Conservation (phyloP, 2,113 vertebrate species). For the Pygathrix nemaeus region DNA sequence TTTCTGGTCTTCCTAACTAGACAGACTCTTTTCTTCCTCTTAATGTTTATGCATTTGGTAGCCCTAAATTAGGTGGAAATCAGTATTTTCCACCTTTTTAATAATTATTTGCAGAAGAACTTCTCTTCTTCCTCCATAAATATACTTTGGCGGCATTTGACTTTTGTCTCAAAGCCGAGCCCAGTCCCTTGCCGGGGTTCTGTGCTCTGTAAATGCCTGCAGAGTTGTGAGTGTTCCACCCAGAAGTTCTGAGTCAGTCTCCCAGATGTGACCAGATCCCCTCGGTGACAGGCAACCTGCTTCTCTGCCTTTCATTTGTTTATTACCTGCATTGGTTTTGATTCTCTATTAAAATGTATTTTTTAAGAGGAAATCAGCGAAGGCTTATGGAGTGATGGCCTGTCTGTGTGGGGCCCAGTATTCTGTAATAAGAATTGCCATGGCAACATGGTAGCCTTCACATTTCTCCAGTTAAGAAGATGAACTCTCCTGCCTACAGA, state of each 20-base stretch:
- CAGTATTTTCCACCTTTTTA: not conserved
- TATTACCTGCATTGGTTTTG: slow-evolving; percentile 67
- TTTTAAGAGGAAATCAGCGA: slow-evolving; percentile 57
- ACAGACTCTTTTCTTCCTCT: not conserved
- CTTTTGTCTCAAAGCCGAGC: not conserved
- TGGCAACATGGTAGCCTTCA: slow-evolving; percentile 77
- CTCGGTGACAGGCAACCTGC: slow-evolving; percentile 50
- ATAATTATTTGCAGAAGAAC: not conserved
- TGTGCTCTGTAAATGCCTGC: not conserved
- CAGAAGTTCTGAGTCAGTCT: not conserved
- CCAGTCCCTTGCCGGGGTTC: not conserved
- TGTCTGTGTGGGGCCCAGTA: slow-evolving; percentile 52
- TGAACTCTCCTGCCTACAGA: slow-evolving; percentile 72
- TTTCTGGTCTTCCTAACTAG: not conserved
- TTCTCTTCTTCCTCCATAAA: not conserved
- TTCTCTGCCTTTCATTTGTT: slow-evolving; percentile 68
- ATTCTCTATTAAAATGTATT: slow-evolving; percentile 70
- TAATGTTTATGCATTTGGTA: not conserved
- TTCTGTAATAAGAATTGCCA: slow-evolving; percentile 75
- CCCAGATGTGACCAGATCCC: not conserved
- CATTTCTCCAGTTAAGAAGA: slow-evolving; percentile 75
- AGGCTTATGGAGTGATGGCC: slow-evolving; percentile 48
- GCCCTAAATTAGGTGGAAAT: slow-evolving; percentile 18
- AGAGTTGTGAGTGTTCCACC: not conserved
- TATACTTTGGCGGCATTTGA: not conserved